Evolutionary conservation across 2,797 vertebrate genomes (phyloP).

Genomic region (Phaenicophaeus curvirostris): DNA sequence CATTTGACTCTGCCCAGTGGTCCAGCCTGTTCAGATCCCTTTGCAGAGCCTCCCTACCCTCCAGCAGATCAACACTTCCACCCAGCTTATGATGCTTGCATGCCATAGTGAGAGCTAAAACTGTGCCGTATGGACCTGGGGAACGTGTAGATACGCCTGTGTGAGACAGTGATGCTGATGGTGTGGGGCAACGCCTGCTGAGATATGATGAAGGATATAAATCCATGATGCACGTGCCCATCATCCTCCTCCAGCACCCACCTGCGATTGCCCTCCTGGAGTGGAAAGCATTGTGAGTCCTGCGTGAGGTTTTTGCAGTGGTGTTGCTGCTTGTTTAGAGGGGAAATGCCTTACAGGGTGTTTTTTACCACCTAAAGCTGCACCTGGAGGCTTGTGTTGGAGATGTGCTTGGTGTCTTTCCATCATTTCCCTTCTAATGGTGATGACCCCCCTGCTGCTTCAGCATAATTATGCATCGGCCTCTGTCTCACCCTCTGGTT

Average conservation of each 20-base stretch:
- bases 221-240: accelerated
- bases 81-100: too few species aligned
- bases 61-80: too few species aligned
- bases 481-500: neutral
- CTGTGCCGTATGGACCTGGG: accelerated
- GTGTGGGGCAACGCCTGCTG: neutral
- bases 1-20: too few species aligned
- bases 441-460: neutral
- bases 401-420: neutral
- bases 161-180: neutral
- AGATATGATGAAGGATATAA: neutral
- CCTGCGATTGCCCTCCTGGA: neutral
- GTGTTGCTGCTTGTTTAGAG: accelerated
- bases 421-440: neutral
- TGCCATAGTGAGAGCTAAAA: too few species aligned
- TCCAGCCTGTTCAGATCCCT: too few species aligned
- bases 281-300: accelerated
- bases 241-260: neutral
- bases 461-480: accelerated
- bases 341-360: accelerated
- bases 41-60: too few species aligned
- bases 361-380: neutral
- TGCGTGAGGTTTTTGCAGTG: neutral
- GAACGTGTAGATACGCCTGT: accelerated
- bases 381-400: neutral